Evolutionary conservation across 1,140 invertebrate genomes (phyloP).

Genomic region (Babylonia areolata): DNA sequence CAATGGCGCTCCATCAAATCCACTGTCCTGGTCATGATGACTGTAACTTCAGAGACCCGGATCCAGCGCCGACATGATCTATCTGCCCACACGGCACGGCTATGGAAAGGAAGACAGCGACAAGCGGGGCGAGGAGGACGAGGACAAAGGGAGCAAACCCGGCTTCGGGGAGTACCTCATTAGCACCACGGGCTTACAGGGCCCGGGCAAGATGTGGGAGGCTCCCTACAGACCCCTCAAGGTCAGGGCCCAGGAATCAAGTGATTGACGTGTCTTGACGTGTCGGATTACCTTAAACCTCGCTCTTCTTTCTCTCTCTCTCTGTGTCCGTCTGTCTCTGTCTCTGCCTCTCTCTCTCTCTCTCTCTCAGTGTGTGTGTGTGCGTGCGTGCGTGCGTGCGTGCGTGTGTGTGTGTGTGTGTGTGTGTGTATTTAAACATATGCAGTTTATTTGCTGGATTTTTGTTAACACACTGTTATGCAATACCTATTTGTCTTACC

Average conservation of each 20-base stretch:
- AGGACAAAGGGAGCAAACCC: not conserved
- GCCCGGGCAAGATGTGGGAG: slow-evolving; percentile 3
- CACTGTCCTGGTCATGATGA: too few relatives aligned
- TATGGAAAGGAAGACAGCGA: not conserved
- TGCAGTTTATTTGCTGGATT: too few relatives aligned
- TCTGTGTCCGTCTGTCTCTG: not conserved
- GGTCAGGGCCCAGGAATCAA: not conserved
- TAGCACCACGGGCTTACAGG: not conserved
- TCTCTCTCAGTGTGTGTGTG: not conserved
- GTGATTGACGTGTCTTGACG: too few relatives aligned
- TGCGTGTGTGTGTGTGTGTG: not conserved
- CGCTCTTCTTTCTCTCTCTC: not conserved
- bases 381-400: not conserved
- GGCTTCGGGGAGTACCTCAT: not conserved
- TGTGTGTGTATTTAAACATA: not conserved
- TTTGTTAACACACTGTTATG: too few relatives aligned
- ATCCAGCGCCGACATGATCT: too few relatives aligned
- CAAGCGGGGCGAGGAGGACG: not conserved
- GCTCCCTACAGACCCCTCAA: not conserved
- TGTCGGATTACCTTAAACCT: too few relatives aligned
- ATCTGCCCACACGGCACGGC: too few relatives aligned
- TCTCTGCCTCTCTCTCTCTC: not conserved
- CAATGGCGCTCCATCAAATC: too few relatives aligned
- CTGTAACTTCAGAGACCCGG: too few relatives aligned
- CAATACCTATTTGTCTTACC: too few relatives aligned